phyloP scores from a whole-genome alignment of 2,113 vertebrate species.

The Brachypodius melanocephalos region DNA sequence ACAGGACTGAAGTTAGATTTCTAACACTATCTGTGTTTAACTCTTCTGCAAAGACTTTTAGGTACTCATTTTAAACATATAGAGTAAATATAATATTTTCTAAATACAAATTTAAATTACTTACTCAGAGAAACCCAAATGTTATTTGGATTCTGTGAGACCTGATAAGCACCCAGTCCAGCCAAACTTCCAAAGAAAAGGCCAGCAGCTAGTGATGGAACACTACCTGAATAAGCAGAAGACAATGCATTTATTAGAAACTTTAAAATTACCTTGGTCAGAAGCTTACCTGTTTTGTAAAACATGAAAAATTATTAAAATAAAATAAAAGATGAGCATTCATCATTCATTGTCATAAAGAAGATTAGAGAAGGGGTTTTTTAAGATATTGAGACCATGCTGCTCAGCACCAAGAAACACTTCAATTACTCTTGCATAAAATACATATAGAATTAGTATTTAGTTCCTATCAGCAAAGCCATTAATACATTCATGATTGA shows the following conservation, averaged over 20 bases:
- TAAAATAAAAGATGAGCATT: neutral
- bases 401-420: neutral
- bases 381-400: neutral
- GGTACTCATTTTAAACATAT: neutral
- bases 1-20: neutral
- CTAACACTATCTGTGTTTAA: neutral
- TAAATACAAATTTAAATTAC: slow-evolving; percentile 14
- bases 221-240: slow-evolving; percentile 77
- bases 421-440: neutral
- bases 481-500: neutral
- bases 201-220: slow-evolving; percentile 90
- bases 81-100: neutral
- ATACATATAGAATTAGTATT: neutral
- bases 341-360: neutral
- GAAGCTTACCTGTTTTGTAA: neutral
- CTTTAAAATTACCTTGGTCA: neutral
- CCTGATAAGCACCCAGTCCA: slow-evolving; percentile 91
- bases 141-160: slow-evolving; percentile 87
- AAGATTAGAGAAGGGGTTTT: neutral
- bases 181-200: slow-evolving; percentile 90
- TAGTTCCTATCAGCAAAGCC: neutral
- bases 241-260: neutral
- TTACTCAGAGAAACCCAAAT: slow-evolving; percentile 91
- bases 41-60: neutral
- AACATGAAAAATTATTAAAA: neutral